Evolutionary conservation across 2,113 vertebrate species (phyloP).

Genomic region (Kobus ellipsiprymnus): DNA sequence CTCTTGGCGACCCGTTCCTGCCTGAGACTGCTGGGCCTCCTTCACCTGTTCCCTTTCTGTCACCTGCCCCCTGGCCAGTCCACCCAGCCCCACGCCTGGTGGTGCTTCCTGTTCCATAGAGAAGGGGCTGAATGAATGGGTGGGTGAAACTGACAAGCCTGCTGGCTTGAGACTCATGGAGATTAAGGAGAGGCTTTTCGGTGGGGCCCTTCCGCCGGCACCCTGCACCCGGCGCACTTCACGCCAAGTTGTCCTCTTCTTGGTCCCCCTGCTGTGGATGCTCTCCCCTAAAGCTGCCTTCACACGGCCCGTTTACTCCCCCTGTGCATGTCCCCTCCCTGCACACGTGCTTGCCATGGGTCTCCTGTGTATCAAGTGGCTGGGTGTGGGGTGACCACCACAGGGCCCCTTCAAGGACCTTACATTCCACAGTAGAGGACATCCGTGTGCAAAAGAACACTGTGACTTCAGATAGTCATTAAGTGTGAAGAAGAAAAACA

Average conservation of each 20-base stretch:
- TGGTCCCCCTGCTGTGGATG: not conserved
- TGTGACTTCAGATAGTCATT: not conserved
- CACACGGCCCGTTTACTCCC: rapidly evolving
- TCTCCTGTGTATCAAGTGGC: not conserved
- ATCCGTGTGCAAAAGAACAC: rapidly evolving
- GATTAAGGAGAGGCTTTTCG: not conserved
- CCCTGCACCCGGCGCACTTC: rapidly evolving
- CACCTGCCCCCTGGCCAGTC: not conserved
- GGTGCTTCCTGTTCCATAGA: not conserved
- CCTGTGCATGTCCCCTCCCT: rapidly evolving
- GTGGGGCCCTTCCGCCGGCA: rapidly evolving
- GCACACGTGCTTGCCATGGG: not conserved
- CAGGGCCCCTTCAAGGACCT: not conserved
- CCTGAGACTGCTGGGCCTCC: not conserved
- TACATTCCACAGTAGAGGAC: not conserved
- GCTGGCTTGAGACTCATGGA: not conserved
- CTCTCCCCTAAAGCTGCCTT: not conserved
- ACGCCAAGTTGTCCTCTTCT: rapidly evolving
- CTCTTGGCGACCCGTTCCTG: rapidly evolving
- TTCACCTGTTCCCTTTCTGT: not conserved
- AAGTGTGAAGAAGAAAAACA: not conserved
- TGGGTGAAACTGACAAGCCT: not conserved
- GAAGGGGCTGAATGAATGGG: not conserved
- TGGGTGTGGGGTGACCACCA: not conserved
- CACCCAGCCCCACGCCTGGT: not conserved